Base-by-base conservation (phyloP, 2,797 vertebrate species). In the Acanthopagrus latus region DNA sequence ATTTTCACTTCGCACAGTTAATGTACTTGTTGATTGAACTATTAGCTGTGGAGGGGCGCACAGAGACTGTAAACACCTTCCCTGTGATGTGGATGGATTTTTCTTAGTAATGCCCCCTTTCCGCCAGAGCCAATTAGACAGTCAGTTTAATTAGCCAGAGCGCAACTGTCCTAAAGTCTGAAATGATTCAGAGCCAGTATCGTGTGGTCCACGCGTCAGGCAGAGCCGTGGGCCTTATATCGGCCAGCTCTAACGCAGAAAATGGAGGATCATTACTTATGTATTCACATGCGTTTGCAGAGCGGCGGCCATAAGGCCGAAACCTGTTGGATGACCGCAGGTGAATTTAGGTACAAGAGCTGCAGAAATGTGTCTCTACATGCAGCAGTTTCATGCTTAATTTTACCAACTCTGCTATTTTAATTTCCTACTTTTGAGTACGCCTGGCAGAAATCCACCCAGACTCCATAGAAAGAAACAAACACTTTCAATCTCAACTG, bases 51-150 rank as follows among this genome's bases (percentile, higher is more conserved):
- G 29, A 60, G 14, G 14, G 27, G 25, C 2, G 7, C 51, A 20
- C 38, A 64, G 11, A 57, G 33, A 55, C 50, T 44, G 23, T 18
- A 20, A 23, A 67, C 72, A 51, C 20, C 41, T 50, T 65, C 44
- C 14, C 18, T 38, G n/a, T 43, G 59, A 56, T 52, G 54, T 58
- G 50, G 48, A 57, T 44, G 62, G 29, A 46, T 71, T 70, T 74
- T 38, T 78, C 44, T 80, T 8, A 43, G 33, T 64, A 10, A 69
- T 65, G 70, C 51, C 67, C 43, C 75, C 54, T 78, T 76, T 82
- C 68, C 20, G 20, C 64, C 78, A 74, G 12, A 83, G 64, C 48
- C 79, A 74, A 66, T 83, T 82, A 81, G 21, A 72, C 66, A 74
- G 51, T 73, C 51, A 44, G 47, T 64, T n/a, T 50, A 83, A 82